phyloP scores from a whole-genome alignment of 2,113 vertebrate genomes.

The Erythrocebus patas region DNA sequence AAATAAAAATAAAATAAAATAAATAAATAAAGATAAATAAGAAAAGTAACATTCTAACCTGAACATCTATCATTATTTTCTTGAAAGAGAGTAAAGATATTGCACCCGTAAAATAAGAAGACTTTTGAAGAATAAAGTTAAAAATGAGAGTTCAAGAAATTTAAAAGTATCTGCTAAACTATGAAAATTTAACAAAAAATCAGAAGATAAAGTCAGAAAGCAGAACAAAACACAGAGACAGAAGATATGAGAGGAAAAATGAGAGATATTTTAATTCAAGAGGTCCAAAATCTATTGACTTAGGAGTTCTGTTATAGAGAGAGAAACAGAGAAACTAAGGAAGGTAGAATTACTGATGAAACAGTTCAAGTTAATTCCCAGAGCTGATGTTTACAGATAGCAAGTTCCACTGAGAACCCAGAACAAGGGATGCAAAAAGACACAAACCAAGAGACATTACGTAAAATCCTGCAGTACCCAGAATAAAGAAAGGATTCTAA shows the following conservation, averaged over 20 bases:
- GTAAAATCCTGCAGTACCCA: not conserved
- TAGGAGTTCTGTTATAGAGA: not conserved
- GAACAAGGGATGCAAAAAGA: not conserved
- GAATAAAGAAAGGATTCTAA: not conserved
- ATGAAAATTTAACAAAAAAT: not conserved
- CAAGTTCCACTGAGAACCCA: not conserved
- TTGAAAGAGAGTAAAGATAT: not conserved
- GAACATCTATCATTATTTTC: not conserved
- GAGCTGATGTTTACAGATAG: not conserved
- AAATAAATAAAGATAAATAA: not conserved
- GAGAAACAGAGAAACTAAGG: not conserved
- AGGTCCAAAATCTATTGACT: not conserved
- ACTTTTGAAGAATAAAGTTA: not conserved
- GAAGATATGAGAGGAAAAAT: not conserved
- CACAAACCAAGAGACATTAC: not conserved
- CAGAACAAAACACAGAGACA: not conserved
- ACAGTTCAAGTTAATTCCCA: not conserved
- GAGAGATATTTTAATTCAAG: not conserved
- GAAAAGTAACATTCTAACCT: not conserved
- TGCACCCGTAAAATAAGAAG: not conserved
- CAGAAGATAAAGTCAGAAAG: not conserved
- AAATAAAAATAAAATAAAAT: too few species aligned
- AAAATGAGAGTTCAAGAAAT: not conserved
- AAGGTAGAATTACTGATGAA: not conserved
- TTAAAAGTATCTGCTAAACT: not conserved